phyloP scores from a whole-genome alignment of 2,113 vertebrate genomes.

The Boulengeromyrus knoepffleri region DNA sequence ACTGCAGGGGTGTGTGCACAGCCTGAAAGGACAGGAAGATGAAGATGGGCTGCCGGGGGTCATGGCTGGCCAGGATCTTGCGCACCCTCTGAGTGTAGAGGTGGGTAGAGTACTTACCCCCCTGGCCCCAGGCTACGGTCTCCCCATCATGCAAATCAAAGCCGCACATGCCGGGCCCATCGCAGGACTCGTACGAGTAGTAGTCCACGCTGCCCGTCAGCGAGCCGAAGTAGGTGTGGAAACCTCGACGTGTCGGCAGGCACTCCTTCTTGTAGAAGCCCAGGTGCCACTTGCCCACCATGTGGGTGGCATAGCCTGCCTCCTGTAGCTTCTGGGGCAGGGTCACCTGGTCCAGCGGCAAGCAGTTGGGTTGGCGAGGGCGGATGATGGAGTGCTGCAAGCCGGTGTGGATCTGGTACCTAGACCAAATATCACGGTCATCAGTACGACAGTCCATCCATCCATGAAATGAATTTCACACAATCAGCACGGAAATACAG shows the following conservation, averaged over 20 bases:
- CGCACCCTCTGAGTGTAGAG: constrained; percentile 82
- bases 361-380: constrained; percentile 87
- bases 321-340: constrained; percentile 89
- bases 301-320: constrained; percentile 89
- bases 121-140: constrained; percentile 79
- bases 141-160: constrained; percentile 91
- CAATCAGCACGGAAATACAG: neutral
- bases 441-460: neutral
- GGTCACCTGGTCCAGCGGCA: constrained; percentile 84
- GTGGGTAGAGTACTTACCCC: constrained; percentile 87
- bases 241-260: constrained; percentile 86
- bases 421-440: constrained; percentile 33
- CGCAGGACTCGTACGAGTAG: constrained; percentile 88
- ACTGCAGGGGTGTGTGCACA: constrained; percentile 88
- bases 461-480: constrained; percentile 8
- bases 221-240: constrained; percentile 89
- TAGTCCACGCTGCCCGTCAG: constrained; percentile 92
- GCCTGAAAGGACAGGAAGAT: constrained; percentile 94
- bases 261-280: constrained; percentile 97
- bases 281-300: constrained; percentile 98
- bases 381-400: constrained; percentile 97
- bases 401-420: constrained; percentile 97
- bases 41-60: constrained; percentile 79
- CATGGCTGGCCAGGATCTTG: constrained; percentile 81
- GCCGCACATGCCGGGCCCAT: constrained; percentile 78